These are phyloP conservation scores for pig (Sus scrofa) DNA, from an alignment of 2,113 vertebrate genomes.

Conservation along the genomic window T2T-Sscrofa CM000828.6:66894001-66894500, in stretches of 20 bases:
- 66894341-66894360: too few relatives aligned
- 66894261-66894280: too few relatives aligned
- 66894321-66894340: too few relatives aligned
- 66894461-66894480: background rate
- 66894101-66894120: background rate
- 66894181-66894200: too few relatives aligned
- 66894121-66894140: background rate
- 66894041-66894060: background rate
- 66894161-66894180: too few relatives aligned
- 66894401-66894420: background rate
- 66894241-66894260: too few relatives aligned
- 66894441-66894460: background rate
- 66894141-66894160: too few relatives aligned
- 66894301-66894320: too few relatives aligned
- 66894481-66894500: background rate
- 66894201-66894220: too few relatives aligned
- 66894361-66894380: too few relatives aligned
- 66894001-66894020: background rate
- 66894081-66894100: background rate
- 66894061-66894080: background rate
- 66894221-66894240: too few relatives aligned
- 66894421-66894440: background rate
- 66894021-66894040: background rate
- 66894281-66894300: too few relatives aligned
- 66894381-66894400: background rate